Base-by-base conservation (phyloP, 2,888 invertebrate species). In the Conistra vaccinii region DNA sequence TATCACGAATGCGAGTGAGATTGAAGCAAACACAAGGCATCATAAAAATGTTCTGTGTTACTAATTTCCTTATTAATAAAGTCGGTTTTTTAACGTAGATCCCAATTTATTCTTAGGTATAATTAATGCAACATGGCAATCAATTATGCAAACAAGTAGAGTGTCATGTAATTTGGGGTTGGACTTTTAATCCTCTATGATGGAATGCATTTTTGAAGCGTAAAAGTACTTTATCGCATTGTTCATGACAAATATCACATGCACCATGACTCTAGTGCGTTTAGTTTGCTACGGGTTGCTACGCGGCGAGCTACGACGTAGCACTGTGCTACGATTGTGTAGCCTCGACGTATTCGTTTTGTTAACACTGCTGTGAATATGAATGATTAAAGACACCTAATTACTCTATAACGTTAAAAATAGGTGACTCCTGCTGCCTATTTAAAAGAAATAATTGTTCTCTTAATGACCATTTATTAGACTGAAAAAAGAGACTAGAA, bases 221-320 rank as follows among this genome's bases (percentile, higher is more conserved):
- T 51, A n/a, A 29, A 35, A 6, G 9, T 66, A n/a, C 10, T 2
- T 32, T 23, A 14, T 17, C 3, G 32, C 51, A 1, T 32, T 5
- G 5, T 66, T 51, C 9, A 32, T 69, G 1, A 66, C 26, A n/a
- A 68, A 32, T 20, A 35, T n/a, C 1, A 32, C 20, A 42, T 17
- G 6, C 26, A 14, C 26, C 10, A 17, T 12, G 45, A 45, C 20
- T 63, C 14, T 39, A 55, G 4, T 48, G 23, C n/a, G 35, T 9
- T 48, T 7, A 26, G 20, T 7, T 61, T 32, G 61, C 42, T 42
- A 61, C n/a, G 42, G 9, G 14, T 32, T 32, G 73, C 60, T 73
- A 73, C 73, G 42, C 53, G 10, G 42, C 17, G 9, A 35, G 53
- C 73, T 73, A 73, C 73, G 73, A 17, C 73, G 73, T 73, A 73